These are phyloP conservation scores for Stomorhina lunata DNA, from an alignment of 2,888 invertebrate species.

Conservation along the genomic window DNA sequence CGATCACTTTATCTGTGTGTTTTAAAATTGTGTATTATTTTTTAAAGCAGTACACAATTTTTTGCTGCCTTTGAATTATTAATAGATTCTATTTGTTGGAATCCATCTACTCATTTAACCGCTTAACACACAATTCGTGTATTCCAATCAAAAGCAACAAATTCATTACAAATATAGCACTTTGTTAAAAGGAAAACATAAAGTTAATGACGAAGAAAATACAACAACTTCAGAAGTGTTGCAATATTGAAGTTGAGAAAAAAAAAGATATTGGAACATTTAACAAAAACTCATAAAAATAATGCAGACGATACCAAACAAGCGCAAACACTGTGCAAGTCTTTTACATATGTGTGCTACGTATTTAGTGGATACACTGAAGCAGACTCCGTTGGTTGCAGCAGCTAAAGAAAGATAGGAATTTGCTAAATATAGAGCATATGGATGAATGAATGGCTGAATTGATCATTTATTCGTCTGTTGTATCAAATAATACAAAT, in stretches of 20 bases:
- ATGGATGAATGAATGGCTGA: conserved; percentile 32
- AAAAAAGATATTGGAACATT: background rate
- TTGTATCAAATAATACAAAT: background rate
- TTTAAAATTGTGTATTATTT: too few relatives aligned
- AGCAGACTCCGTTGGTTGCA: background rate
- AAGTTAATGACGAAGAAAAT: background rate
- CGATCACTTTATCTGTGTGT: too few relatives aligned
- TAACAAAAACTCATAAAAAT: background rate
- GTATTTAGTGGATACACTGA: conserved; percentile 32
- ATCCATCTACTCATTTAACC: conserved; percentile 5
- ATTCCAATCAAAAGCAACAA: background rate
- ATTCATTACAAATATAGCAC: background rate
- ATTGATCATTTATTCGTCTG: conserved; percentile 5
- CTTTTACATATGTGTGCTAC: conserved; percentile 31
- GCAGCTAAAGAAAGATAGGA: background rate
- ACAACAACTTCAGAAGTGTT: background rate
- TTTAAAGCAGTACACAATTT: too few relatives aligned
- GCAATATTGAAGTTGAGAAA: background rate
- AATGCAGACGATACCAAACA: conserved; percentile 28
- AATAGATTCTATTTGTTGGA: background rate
- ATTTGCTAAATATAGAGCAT: conserved; percentile 44
- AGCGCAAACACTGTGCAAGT: background rate
- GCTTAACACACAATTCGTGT: conserved; percentile 20
- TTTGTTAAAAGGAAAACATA: background rate
- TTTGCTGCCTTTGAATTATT: too few relatives aligned